These are phyloP conservation scores for Trematomus loennbergii DNA, from an alignment of 2,113 vertebrate species.

Conservation along the genomic window DNA sequence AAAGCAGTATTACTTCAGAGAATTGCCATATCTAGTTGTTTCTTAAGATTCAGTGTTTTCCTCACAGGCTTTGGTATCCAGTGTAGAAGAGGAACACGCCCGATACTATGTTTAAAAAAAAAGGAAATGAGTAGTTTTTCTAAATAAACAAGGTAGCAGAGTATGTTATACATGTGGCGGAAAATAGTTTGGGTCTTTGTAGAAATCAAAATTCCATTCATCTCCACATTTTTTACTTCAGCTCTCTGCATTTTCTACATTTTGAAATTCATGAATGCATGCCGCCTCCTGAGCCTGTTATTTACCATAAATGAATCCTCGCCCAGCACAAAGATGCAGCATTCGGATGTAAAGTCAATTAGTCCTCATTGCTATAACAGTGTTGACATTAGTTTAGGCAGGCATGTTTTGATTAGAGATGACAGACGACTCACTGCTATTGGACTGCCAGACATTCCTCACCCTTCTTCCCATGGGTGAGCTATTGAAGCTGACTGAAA, in stretches of 20 bases:
- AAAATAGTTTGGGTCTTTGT: slow-evolving; percentile 8
- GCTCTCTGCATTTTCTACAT: slow-evolving; percentile 27
- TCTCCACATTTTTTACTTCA: slow-evolving; percentile 27
- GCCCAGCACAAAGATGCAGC: slow-evolving; percentile 70
- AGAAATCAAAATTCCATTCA: slow-evolving; percentile 14
- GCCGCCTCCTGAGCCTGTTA: slow-evolving; percentile 38
- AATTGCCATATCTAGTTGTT: slow-evolving; percentile 18
- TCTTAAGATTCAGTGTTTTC: slow-evolving; percentile 31
- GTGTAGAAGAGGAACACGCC: not conserved
- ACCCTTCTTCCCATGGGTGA: slow-evolving; percentile 77
- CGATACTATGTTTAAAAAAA: not conserved
- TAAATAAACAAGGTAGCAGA: not conserved
- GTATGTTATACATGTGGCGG: slow-evolving; percentile 1
- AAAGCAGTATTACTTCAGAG: slow-evolving; percentile 39
- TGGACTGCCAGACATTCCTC: slow-evolving; percentile 81
- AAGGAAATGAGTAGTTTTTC: not conserved
- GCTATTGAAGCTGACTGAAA: slow-evolving; percentile 81
- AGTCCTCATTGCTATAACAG: slow-evolving; percentile 80
- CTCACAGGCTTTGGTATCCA: not conserved
- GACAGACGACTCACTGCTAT: slow-evolving; percentile 79
- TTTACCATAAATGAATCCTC: slow-evolving; percentile 69
- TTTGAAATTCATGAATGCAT: slow-evolving; percentile 29
- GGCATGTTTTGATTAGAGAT: slow-evolving; percentile 81
- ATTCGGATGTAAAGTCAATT: slow-evolving; percentile 80
- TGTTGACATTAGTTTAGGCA: slow-evolving; percentile 81